Conservation (phyloP, 2,888 invertebrate genomes). For the Metellina segmentata region DNA sequence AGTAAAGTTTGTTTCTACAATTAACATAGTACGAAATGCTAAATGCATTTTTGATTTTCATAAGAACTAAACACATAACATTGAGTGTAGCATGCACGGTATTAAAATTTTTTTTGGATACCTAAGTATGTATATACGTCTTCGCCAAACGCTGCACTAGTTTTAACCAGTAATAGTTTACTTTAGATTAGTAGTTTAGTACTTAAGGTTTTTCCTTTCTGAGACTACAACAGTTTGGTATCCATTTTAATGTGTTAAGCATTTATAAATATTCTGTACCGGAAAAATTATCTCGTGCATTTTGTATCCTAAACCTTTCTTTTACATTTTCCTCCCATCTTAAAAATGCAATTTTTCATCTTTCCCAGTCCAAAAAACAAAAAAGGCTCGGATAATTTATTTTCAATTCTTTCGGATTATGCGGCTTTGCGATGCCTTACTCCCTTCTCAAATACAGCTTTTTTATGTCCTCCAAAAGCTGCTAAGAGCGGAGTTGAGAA, state of each 20-base stretch:
- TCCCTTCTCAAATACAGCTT: not conserved
- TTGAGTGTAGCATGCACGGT: too few relatives aligned
- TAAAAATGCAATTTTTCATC: not conserved
- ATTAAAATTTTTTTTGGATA: too few relatives aligned
- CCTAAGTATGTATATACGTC: too few relatives aligned
- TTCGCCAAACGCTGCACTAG: too few relatives aligned
- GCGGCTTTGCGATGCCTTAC: not conserved
- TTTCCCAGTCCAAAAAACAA: not conserved
- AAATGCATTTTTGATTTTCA: too few relatives aligned
- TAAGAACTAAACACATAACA: too few relatives aligned
- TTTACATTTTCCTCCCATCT: not conserved
- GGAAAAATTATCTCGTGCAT: not conserved
- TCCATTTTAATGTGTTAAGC: not conserved
- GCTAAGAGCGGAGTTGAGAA: not conserved
- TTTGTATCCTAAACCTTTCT: not conserved
- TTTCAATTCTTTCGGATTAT: constrained; percentile 1
- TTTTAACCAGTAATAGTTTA: too few relatives aligned
- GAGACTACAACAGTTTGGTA: not conserved
- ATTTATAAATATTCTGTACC: not conserved
- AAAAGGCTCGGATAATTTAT: not conserved
- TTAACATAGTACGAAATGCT: too few relatives aligned
- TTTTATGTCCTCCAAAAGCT: not conserved
- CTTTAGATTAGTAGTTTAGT: too few relatives aligned
- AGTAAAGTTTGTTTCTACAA: too few relatives aligned
- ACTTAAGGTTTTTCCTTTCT: too few relatives aligned